Percentiles rank a stretch among this genome's conserved stretches.
These are phyloP conservation scores for Conger conger DNA, from an alignment of 2,113 vertebrate species.

Conservation along the genomic window DNA sequence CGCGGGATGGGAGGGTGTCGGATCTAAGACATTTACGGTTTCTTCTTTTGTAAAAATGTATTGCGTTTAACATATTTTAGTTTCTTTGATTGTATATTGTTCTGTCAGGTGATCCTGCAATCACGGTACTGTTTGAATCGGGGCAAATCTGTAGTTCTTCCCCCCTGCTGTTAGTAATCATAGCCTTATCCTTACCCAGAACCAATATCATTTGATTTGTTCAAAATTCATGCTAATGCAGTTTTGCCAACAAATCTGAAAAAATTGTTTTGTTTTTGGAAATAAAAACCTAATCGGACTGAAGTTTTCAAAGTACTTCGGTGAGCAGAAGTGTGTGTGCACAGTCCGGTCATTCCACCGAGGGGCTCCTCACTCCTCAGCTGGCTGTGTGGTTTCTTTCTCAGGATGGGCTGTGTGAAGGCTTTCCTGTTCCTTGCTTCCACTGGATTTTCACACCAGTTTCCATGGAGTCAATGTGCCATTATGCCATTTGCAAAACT, in stretches of 20 bases:
- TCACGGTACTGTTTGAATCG: not conserved
- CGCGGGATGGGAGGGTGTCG: not conserved
- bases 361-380: not conserved
- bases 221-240: not conserved
- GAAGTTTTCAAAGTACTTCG: not conserved
- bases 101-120: slow-evolving; percentile 4
- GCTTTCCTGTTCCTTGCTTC: not conserved
- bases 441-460: not conserved
- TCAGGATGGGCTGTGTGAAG: not conserved
- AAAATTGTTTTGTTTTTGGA: not conserved
- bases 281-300: not conserved
- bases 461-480: slow-evolving; percentile 12
- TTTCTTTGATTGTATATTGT: not conserved
- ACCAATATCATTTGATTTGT: not conserved
- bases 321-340: not conserved
- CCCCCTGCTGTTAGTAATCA: not conserved
- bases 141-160: not conserved
- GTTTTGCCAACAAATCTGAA: not conserved
- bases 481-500: not conserved
- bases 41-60: slow-evolving; percentile 14
- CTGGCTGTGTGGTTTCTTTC: not conserved
- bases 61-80: slow-evolving; percentile 1
- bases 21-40: not conserved
- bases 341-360: not conserved
- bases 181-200: not conserved